A percentile compares a stretch with the other conserved stretches of the same genome.
phyloP scores from a whole-genome alignment of 2,888 invertebrate species.

The Lasioglossum pauxillum region DNA sequence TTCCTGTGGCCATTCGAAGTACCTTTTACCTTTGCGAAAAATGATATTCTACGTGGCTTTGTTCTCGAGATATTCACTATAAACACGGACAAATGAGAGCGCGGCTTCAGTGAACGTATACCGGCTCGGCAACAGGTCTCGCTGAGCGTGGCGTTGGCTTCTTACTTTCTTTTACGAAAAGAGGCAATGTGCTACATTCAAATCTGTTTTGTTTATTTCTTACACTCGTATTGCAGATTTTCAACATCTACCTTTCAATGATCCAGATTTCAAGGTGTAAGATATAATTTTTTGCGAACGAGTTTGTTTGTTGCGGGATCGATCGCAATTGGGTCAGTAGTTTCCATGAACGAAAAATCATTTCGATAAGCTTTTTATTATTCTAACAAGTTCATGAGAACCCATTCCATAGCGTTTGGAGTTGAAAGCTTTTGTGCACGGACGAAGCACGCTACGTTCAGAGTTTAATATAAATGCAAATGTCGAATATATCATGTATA shows the following conservation, averaged over 20 bases:
- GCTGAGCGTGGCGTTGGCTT: too few species aligned
- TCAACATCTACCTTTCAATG: background rate
- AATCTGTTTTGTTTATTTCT: background rate
- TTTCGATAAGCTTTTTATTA: conserved; percentile 13
- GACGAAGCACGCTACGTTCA: background rate
- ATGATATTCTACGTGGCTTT: too few species aligned
- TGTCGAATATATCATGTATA: conserved; percentile 7
- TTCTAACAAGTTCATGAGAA: conserved; percentile 1
- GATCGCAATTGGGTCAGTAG: background rate
- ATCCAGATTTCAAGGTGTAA: background rate
- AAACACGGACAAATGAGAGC: too few species aligned
- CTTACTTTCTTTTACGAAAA: background rate
- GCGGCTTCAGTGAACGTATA: too few species aligned
- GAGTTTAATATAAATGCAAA: conserved; percentile 21
- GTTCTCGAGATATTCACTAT: too few species aligned
- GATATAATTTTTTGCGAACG: background rate
- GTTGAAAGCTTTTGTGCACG: conserved; percentile 3
- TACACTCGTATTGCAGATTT: background rate
- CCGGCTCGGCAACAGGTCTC: too few species aligned
- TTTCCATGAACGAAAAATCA: background rate
- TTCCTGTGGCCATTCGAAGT: too few species aligned
- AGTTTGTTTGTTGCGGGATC: background rate
- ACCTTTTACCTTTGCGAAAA: too few species aligned
- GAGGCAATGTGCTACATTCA: background rate
- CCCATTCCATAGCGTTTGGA: background rate